Base-by-base conservation (phyloP, 2,888 invertebrate genomes). In the Trissonchulus latispiculum region DNA sequence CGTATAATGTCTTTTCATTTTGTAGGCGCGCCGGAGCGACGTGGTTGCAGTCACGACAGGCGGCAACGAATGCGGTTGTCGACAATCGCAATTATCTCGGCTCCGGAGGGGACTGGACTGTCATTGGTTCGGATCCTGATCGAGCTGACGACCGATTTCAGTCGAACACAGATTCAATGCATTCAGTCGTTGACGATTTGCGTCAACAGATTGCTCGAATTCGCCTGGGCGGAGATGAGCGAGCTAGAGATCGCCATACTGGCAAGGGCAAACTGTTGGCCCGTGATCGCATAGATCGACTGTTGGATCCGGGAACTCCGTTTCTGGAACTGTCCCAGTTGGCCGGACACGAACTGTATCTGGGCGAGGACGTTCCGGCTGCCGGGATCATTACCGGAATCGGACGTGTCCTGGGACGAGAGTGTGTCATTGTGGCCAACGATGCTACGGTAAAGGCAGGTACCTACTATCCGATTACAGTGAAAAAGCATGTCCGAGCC, bases 361-460 rank as follows among this genome's bases (percentile, higher is more conserved):
- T 86, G 2, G 80, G 83, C 33, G 86, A 86, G 67, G 83, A 85
- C 31, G 85, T 86, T 28, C 85, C 86, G 2, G 85, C 85, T 23
- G 86, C 84, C 1, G 86, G 86, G 23, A 83, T 86, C 69, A 82
- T 86, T 70, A 85, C 85, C 28, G 82, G 81, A 36, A 77, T 82
- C 70, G 82, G 82, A 61, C 76, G 78, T 15, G 77, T 82, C 29
- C 74, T 77, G 23, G 81, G 82, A 32, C 76, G 78, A 23, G 89
- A 90, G 81, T 91, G 91, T 82, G 85, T 99, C 86, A 90, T 99
- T 78, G 89, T 97, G n/a, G 95, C 93, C 36, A 99, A 97, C 85
- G 99, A 99, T 85, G 92, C 97, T 0, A 97, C 97, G 0, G 94
- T 99, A 29, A 99, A 99, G 75, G 97, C 92, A 33, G 97, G 97